phyloP scores from a whole-genome alignment of 2,113 vertebrate genomes.

The Syrrhaptes paradoxus region DNA sequence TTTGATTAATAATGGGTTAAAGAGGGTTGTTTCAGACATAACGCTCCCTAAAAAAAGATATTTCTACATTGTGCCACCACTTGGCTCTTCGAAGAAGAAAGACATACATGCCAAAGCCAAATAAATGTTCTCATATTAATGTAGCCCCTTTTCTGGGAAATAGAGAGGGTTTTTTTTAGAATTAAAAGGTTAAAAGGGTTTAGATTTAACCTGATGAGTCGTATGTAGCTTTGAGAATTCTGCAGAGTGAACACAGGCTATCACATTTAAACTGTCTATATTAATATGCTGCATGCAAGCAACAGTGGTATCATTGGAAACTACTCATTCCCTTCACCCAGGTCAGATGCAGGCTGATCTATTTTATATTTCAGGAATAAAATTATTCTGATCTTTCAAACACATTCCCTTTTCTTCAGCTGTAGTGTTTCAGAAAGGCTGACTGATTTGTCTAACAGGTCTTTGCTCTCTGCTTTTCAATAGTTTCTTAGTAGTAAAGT shows the following conservation, averaged over 20 bases:
- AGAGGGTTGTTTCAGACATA: background rate
- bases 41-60: background rate
- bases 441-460: background rate
- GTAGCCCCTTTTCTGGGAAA: background rate
- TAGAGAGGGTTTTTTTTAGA: background rate
- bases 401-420: background rate
- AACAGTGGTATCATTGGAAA: background rate
- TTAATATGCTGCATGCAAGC: background rate
- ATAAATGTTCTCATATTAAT: background rate
- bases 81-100: background rate
- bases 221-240: background rate
- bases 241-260: background rate
- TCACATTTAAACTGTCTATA: background rate
- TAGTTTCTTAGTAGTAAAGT: background rate
- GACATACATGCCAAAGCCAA: background rate
- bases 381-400: background rate
- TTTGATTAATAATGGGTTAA: background rate
- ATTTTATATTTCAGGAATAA: background rate
- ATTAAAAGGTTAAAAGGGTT: background rate
- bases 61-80: background rate
- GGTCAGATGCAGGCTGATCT: background rate
- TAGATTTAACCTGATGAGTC: background rate
- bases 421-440: rapidly evolving
- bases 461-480: background rate
- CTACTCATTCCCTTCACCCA: background rate